phyloP scores from a whole-genome alignment of 2,888 invertebrate genomes.

The Isoperla grammatica region DNA sequence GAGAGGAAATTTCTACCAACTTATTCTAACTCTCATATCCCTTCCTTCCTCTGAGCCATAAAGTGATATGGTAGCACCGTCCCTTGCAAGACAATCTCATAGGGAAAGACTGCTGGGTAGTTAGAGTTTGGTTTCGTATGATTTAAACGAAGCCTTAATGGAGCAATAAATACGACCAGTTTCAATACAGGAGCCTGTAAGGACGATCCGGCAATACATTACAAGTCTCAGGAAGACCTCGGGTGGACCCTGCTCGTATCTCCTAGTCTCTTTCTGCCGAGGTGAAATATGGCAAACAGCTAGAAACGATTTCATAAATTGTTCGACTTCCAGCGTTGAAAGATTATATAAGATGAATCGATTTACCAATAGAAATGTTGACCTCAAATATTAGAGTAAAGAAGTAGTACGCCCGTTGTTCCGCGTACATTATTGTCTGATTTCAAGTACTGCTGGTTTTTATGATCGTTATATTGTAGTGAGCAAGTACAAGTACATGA shows the following conservation, averaged over 20 bases:
- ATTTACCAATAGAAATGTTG: conserved; percentile 14
- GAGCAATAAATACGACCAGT: conserved; percentile 55
- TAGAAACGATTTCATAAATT: conserved; percentile 21
- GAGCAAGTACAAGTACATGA: neutral
- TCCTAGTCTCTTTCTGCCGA: conserved; percentile 17
- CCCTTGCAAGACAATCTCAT: conserved; percentile 14
- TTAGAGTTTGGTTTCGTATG: conserved; percentile 39
- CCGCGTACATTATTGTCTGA: conserved; percentile 6
- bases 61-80: neutral
- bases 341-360: conserved; percentile 15
- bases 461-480: neutral
- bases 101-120: conserved; percentile 10
- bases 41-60: conserved; percentile 14
- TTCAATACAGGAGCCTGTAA: conserved; percentile 43
- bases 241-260: conserved; percentile 20
- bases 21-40: conserved; percentile 15
- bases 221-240: conserved; percentile 18
- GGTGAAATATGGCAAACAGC: conserved; percentile 18
- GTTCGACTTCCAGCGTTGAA: conserved; percentile 13
- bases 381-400: conserved; percentile 15
- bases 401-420: neutral
- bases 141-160: conserved; percentile 56
- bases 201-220: conserved; percentile 22
- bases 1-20: conserved; percentile 26
- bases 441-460: neutral